Conservation (phyloP, 1,140 invertebrate genomes). For the Metopolophium dirhodum region DNA sequence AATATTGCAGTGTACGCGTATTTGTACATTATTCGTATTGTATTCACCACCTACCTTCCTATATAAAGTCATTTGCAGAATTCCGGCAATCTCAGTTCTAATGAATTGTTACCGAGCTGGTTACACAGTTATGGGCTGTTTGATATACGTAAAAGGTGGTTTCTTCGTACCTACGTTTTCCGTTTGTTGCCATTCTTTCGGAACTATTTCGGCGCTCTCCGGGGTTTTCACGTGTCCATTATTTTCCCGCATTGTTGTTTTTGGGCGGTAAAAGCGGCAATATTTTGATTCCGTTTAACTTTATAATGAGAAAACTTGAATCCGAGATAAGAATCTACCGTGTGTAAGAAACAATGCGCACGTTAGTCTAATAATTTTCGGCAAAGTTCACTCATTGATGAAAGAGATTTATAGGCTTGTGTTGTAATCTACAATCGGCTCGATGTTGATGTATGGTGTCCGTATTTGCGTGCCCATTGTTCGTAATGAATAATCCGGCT, state of each 20-base stretch:
- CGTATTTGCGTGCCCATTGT: not conserved
- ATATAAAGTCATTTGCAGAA: not conserved
- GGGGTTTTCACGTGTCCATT: slow-evolving; percentile 35
- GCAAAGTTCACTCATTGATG: slow-evolving; percentile 30
- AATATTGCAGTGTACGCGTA: not conserved
- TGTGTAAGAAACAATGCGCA: slow-evolving; percentile 32
- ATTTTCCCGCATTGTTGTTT: slow-evolving; percentile 47
- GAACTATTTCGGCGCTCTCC: slow-evolving; percentile 30
- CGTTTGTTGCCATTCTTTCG: slow-evolving; percentile 44
- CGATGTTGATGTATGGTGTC: slow-evolving; percentile 20
- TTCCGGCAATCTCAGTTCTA: not conserved
- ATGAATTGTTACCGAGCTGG: slow-evolving; percentile 31
- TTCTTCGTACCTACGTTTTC: not conserved
- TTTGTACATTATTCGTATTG: not conserved
- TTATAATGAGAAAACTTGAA: slow-evolving; percentile 57
- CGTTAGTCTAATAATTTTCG: slow-evolving; percentile 40
- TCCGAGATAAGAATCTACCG: slow-evolving; percentile 43
- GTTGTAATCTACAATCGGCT: not conserved
- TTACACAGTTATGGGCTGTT: not conserved
- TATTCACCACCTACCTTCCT: not conserved
- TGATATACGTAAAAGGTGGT: not conserved
- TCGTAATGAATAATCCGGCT: not conserved
- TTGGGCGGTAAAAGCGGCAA: slow-evolving; percentile 33
- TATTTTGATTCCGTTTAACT: slow-evolving; percentile 56
- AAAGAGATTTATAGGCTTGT: slow-evolving; percentile 38